Conservation (phyloP, 2,888 invertebrate genomes). For the Yponomeuta sedellus region DNA sequence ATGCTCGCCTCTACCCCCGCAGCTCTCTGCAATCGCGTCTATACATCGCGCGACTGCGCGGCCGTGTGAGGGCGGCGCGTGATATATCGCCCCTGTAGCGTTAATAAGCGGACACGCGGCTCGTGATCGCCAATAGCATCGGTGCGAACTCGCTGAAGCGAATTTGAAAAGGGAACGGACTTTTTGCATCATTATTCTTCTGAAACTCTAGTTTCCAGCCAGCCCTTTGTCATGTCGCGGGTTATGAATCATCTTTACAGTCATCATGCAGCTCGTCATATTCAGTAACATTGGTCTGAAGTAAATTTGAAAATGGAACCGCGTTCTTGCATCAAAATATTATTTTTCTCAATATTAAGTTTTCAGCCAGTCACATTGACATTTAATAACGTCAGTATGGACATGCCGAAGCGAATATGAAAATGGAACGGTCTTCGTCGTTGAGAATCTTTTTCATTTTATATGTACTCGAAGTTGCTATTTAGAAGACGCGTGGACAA, state of each 20-base stretch:
- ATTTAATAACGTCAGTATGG: no score
- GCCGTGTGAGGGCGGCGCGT: conserved; percentile 60
- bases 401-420: conserved; percentile 35
- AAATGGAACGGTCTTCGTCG: neutral
- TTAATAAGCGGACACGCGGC: conserved; percentile 71
- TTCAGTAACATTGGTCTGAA: conserved; percentile 52
- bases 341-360: no score
- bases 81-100: conserved; percentile 72
- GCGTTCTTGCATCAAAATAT: neutral
- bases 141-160: conserved; percentile 31
- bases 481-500: no score
- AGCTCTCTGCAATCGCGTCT: conserved; percentile 5
- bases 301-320: conserved; percentile 28
- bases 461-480: no score
- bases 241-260: conserved; percentile 73
- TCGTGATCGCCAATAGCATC: conserved; percentile 70
- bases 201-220: no score
- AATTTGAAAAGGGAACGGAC: conserved; percentile 24
- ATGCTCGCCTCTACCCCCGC: neutral
- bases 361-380: no score
- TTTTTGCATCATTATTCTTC: neutral
- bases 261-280: conserved; percentile 73
- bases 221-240: conserved; percentile 22
- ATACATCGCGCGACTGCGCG: conserved; percentile 1
- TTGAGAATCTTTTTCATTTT: no score